Conservation (phyloP, 1,140 invertebrate genomes). For the Drosophila ironensis region DNA sequence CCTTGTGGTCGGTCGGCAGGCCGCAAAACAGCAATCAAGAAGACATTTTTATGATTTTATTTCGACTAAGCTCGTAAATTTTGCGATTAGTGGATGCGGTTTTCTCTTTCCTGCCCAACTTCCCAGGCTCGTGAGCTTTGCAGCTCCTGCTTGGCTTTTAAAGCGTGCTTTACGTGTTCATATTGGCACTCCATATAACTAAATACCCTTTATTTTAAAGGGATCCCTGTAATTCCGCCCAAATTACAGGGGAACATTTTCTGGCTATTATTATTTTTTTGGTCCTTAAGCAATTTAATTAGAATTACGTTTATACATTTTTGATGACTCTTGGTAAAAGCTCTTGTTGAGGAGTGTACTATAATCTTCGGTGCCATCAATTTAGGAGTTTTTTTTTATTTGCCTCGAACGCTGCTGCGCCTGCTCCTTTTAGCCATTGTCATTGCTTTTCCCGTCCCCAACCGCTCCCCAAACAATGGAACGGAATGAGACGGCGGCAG, state of each 20-base stretch:
- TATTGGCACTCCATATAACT: conserved; percentile 55
- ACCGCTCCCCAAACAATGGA: conserved; percentile 64
- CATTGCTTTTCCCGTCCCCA: conserved; percentile 5
- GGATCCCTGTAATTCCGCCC: too few relatives aligned
- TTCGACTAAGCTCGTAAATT: conserved; percentile 79
- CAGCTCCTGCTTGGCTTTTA: background rate
- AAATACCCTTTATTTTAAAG: background rate
- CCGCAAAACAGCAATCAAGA: conserved; percentile 35
- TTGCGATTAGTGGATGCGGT: conserved; percentile 65
- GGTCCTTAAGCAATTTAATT: too few relatives aligned
- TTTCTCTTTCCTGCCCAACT: conserved; percentile 25
- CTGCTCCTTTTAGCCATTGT: conserved; percentile 59
- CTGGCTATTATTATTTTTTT: too few relatives aligned
- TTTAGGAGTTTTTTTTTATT: background rate
- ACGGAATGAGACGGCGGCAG: conserved; percentile 22
- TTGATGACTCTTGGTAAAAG: too few relatives aligned
- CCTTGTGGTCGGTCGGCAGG: background rate
- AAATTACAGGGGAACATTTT: too few relatives aligned
- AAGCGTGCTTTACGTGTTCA: conserved; percentile 62
- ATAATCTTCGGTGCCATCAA: background rate
- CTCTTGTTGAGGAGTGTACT: background rate
- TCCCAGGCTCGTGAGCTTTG: background rate
- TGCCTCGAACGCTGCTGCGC: conserved; percentile 26
- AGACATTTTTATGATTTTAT: conserved; percentile 73
- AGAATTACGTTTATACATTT: background rate